Evolutionary conservation across 2,888 invertebrate genomes (phyloP).

Genomic region (Ariolimax columbianus): DNA sequence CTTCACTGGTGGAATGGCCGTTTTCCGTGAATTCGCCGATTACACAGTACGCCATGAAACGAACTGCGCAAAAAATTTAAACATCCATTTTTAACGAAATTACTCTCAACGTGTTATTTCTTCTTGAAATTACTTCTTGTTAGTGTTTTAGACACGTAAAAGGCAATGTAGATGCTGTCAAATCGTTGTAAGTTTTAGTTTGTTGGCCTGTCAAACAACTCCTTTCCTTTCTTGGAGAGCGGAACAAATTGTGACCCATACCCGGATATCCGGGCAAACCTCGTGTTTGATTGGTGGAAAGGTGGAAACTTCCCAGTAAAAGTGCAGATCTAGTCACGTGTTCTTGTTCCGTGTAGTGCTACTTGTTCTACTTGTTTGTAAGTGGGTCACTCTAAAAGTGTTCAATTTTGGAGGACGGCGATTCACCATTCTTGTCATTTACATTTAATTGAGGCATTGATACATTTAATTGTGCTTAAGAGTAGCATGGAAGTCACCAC

Average conservation of each 20-base stretch:
- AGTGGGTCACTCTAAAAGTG: too few relatives aligned
- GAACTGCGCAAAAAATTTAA: not conserved
- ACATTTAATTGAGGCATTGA: too few relatives aligned
- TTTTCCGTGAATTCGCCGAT: conserved; percentile 24
- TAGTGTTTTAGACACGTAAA: too few relatives aligned
- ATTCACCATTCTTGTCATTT: too few relatives aligned
- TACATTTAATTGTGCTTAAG: too few relatives aligned
- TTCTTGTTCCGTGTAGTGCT: too few relatives aligned
- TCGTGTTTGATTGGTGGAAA: not conserved
- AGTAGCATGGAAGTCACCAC: too few relatives aligned
- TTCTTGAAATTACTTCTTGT: too few relatives aligned
- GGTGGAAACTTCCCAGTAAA: not conserved
- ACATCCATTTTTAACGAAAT: not conserved
- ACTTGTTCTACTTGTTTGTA: too few relatives aligned
- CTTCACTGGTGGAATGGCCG: conserved; percentile 28
- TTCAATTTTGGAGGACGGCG: too few relatives aligned
- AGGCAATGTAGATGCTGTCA: not conserved
- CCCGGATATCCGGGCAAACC: not conserved
- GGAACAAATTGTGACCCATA: conserved; percentile 4
- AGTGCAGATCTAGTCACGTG: not conserved
- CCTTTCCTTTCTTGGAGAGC: not conserved
- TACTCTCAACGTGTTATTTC: not conserved
- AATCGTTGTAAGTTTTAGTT: not conserved
- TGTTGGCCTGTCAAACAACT: not conserved
- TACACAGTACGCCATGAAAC: not conserved